Base-by-base conservation (phyloP, 2,113 vertebrate genomes). In the Neogobius melanostomus region DNA sequence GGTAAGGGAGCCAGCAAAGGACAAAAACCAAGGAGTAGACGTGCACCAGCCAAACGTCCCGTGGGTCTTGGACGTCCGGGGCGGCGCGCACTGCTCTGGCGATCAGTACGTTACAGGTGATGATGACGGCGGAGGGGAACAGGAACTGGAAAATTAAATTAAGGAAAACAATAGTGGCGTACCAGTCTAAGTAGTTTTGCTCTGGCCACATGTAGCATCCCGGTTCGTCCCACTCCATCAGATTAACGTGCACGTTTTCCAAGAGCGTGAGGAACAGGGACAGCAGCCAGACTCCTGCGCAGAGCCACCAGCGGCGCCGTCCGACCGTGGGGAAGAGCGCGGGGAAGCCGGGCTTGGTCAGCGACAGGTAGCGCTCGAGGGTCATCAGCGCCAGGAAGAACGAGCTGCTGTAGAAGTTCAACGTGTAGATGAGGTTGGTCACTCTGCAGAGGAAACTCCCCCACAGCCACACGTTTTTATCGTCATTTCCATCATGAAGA, bases 351-450 rank as follows among this genome's bases (percentile, higher is more conserved):
- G 94, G 84, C 28, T 87, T 80, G 0, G 49, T 54, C 66, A 98
- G 79, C 12, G 93, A 91, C 71, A 96, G 21, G 0, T 97, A 99
- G 66, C 95, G 93, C 82, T 99, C 96, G 7, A 96, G 73, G 0
- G 95, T 98, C 87, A 98, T 95, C 81, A 92, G 92, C 54, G 93
- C 94, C 75, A 98, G 92, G 89, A 98, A 95, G 89, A 97, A 95
- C 85, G 96, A 93, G 90, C 96, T 98, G 91, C 95, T 95, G 68
- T 95, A 97, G 94, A 98, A 95, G 92, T 97, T 99, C 89, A 92
- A 87, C 0, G 94, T 76, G 56, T 95, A 98, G 81, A 98, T 88
- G 60, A 98, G 95, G 87, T 96, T 92, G 0, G 92, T 95, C 85
- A 96, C 93, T 82, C 95, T 96, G 90, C 97, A 99, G 71, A 95